A percentile compares a stretch with the other conserved stretches of the same genome.
phyloP scores from a whole-genome alignment of 1,140 invertebrate genomes.

The Tachypleus tridentatus region DNA sequence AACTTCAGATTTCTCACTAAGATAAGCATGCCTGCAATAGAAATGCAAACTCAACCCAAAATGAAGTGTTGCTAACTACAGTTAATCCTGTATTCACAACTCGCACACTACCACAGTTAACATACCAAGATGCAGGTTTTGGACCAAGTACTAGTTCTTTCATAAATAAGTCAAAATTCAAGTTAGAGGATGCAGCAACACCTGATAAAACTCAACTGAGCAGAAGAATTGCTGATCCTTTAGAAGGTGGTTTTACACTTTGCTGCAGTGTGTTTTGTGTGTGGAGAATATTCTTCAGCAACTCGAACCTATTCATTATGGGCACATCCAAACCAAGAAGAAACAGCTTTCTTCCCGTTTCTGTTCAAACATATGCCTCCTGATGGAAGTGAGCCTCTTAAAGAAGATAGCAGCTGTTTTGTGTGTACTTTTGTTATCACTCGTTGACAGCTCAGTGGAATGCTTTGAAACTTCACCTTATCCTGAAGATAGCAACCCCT shows the following conservation, averaged over 20 bases:
- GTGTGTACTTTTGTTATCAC: constrained; percentile 91
- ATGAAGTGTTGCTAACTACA: too few relatives aligned
- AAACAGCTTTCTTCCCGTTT: constrained; percentile 77
- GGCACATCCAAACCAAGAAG: constrained; percentile 31
- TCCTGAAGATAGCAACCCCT: constrained; percentile 22
- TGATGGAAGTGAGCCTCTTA: constrained; percentile 44
- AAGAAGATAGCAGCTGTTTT: constrained; percentile 69
- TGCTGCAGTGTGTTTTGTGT: constrained; percentile 26
- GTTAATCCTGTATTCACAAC: too few relatives aligned
- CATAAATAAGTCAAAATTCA: too few relatives aligned
- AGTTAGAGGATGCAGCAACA: constrained; percentile 30
- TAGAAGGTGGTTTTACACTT: constrained; percentile 17
- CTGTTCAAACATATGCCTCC: constrained; percentile 73
- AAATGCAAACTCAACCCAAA: too few relatives aligned
- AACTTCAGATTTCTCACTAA: too few relatives aligned
- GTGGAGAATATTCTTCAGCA: constrained; percentile 24
- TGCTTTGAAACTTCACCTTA: constrained; percentile 39
- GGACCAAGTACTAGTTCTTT: too few relatives aligned
- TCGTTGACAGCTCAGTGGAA: constrained; percentile 80
- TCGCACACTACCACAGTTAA: too few relatives aligned
- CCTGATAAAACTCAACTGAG: constrained; percentile 25
- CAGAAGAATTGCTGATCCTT: constrained; percentile 18
- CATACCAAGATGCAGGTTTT: too few relatives aligned
- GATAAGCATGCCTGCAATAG: too few relatives aligned
- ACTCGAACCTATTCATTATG: constrained; percentile 23